Base-by-base conservation (phyloP, 2,888 invertebrate genomes). In the Plebejus argus region DNA sequence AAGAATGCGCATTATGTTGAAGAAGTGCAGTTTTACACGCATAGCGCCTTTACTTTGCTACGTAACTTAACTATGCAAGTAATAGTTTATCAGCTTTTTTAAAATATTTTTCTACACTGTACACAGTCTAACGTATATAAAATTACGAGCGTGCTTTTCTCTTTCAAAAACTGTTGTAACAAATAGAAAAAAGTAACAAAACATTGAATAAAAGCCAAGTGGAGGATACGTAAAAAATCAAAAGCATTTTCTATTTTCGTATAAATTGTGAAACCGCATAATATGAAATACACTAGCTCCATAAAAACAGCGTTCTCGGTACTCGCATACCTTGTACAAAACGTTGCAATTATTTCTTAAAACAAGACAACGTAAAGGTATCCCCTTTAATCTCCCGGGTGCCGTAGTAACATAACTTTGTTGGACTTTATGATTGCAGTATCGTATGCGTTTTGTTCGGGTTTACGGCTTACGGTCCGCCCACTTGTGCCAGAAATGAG, bases 401-500 rank as follows among this genome's bases (percentile, higher is more conserved):
- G 49, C 49, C 23, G 49, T 74, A 74, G 39, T 45, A 45, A 74
- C 74, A 74, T 53, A 74, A 74, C 74, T 49, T 74, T 74, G 74
- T 74, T 53, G 49, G 74, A 74, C 49, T 74, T 74, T 74, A 74
- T 74, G 74, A 74, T 74, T 74, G 74, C 74, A 74, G 74, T 74
- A 74, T 74, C 74, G 74, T 74, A 74, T 74, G 74, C 74, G 74
- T 74, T 74, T 74, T 74, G 49, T 74, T 74, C 74, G 74, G 74
- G 74, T 53, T 74, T 74, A 74, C 28, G 18, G 74, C 74, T 53
- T 74, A 53, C 23, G 18, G 74, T 49, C 74, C 74, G 74, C 49
- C 74, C 74, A 74, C 74, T 74, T 74, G 74, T 49, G 74, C 74
- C 74, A 74, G 74, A 53, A 74, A 74, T 74, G 74, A 74, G 74